Evolutionary conservation across 1,140 invertebrate species (phyloP).

Genomic region (Pachyrhynchus sulphureomaculatus): DNA sequence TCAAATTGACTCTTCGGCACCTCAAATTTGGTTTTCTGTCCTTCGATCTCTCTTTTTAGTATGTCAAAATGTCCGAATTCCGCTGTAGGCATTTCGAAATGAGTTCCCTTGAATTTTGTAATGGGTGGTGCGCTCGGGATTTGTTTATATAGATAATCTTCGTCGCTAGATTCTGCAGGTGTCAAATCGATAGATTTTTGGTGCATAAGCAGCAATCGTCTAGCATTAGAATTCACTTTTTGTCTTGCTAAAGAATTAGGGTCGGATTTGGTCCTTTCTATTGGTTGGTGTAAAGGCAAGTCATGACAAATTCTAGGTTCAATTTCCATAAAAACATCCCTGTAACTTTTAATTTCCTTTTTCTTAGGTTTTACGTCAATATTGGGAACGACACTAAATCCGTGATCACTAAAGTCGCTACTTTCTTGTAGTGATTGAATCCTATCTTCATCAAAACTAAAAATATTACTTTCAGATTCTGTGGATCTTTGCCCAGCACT

Average conservation of each 20-base stretch:
- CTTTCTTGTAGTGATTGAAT: constrained; percentile 61
- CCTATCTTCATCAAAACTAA: constrained; percentile 69
- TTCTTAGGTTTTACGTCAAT: constrained; percentile 37
- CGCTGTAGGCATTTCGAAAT: constrained; percentile 53
- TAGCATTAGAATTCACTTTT: constrained; percentile 67
- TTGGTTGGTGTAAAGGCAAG: constrained; percentile 61
- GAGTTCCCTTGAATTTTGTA: constrained; percentile 52
- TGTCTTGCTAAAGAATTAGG: constrained; percentile 72
- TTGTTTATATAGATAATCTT: constrained; percentile 72
- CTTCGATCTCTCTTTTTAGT: constrained; percentile 54
- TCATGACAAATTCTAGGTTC: constrained; percentile 46
- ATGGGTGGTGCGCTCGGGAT: constrained; percentile 70
- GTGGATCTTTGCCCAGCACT: constrained; percentile 42
- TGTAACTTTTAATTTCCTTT: constrained; percentile 37
- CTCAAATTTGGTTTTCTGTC: constrained; percentile 55
- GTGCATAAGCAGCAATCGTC: constrained; percentile 77
- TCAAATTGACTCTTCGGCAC: constrained; percentile 58
- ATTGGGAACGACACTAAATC: constrained; percentile 44
- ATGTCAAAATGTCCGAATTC: constrained; percentile 69
- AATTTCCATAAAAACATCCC: constrained; percentile 49
- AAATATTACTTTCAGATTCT: constrained; percentile 58
- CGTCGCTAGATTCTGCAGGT: constrained; percentile 77
- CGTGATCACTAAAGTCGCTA: constrained; percentile 42
- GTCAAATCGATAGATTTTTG: constrained; percentile 84
- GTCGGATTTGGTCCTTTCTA: constrained; percentile 82